Evolutionary conservation across 1,140 invertebrate genomes (phyloP).

Genomic region (Platorchestia sp.): DNA sequence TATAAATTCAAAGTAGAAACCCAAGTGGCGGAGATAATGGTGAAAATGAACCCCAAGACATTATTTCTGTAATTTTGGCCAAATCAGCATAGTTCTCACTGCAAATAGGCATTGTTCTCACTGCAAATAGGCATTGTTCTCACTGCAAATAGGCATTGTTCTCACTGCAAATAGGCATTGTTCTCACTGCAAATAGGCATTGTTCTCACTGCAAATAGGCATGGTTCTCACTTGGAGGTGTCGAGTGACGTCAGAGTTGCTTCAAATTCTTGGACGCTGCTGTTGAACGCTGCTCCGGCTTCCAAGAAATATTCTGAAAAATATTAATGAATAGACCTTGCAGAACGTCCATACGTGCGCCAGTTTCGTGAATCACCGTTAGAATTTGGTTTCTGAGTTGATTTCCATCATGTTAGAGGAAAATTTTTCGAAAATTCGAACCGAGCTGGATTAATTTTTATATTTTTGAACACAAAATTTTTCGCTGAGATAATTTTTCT

Average conservation of each 20-base stretch:
- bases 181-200: too few relatives aligned
- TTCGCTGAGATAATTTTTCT: background rate
- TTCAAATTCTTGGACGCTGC: slow-evolving; percentile 16
- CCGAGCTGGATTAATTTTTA: background rate
- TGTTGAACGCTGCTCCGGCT: slow-evolving; percentile 10
- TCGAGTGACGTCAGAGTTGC: slow-evolving; percentile 38
- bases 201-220: background rate
- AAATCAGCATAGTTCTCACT: too few relatives aligned
- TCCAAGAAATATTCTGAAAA: slow-evolving; percentile 38
- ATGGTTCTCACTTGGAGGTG: slow-evolving; percentile 38
- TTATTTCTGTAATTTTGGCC: too few relatives aligned
- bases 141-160: too few relatives aligned
- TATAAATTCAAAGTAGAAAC: too few relatives aligned
- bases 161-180: too few relatives aligned
- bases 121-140: too few relatives aligned
- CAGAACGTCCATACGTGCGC: background rate
- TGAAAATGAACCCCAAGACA: too few relatives aligned
- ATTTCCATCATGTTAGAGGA: background rate
- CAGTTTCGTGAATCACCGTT: background rate
- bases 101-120: too few relatives aligned
- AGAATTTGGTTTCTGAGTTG: background rate
- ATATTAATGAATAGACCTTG: background rate
- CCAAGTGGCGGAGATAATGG: too few relatives aligned
- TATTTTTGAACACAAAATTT: background rate
- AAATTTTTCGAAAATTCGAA: background rate